Percentiles rank a stretch among this genome's conserved stretches.
Evolutionary conservation across 2,113 vertebrate genomes (phyloP).

Genomic region (Tonatia bakeri): DNA sequence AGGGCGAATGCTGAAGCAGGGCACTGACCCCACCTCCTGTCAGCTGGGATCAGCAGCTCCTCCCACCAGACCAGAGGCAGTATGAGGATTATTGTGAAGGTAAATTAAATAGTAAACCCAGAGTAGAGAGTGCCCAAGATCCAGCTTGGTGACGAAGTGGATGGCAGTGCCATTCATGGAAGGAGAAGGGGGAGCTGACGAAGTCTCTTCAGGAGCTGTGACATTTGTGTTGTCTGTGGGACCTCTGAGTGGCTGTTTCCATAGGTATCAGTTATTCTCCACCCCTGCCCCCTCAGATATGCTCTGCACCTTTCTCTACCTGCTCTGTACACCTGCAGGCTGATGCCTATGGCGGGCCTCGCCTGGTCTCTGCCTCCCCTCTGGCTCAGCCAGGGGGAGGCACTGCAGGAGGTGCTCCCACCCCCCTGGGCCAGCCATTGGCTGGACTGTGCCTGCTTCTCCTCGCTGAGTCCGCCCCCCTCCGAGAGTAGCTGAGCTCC

Average conservation of each 20-base stretch:
- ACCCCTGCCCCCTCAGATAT: neutral
- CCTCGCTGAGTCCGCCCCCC: neutral
- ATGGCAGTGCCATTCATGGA: neutral
- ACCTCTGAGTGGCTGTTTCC: neutral
- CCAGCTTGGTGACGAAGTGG: neutral
- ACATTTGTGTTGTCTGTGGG: neutral
- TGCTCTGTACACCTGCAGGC: neutral
- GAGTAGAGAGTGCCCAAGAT: neutral
- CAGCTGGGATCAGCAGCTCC: neutral
- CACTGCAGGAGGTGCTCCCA: neutral
- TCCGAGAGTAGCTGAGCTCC: neutral
- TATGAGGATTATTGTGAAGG: neutral
- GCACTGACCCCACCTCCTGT: neutral
- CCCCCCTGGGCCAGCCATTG: neutral
- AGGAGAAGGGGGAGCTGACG: neutral
- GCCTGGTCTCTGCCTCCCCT: neutral
- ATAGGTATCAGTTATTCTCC: accelerated
- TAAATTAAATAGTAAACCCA: neutral
- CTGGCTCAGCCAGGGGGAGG: neutral
- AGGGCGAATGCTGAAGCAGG: neutral
- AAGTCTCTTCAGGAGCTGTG: neutral
- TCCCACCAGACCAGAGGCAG: neutral
- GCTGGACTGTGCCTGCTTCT: neutral
- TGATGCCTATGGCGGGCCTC: accelerated
- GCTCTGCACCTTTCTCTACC: neutral